These are phyloP conservation scores for Thamnophis sirtalis DNA, from an alignment of 2,113 vertebrate genomes.

Conservation along the genomic window DNA sequence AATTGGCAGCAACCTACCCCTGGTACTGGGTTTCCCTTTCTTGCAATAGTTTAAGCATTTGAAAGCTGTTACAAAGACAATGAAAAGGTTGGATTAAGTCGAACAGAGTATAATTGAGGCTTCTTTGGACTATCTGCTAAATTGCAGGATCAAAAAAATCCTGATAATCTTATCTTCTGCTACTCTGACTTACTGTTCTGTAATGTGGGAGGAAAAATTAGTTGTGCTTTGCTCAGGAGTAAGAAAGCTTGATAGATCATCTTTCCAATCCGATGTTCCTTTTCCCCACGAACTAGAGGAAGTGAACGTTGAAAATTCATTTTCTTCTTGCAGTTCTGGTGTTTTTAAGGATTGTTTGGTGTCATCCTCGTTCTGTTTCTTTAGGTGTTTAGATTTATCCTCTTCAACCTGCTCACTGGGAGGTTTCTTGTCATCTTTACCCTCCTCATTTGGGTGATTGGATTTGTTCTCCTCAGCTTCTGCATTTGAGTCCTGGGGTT, in stretches of 20 bases:
- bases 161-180: not conserved
- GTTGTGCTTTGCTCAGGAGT: not conserved
- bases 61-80: not conserved
- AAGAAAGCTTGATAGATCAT: not conserved
- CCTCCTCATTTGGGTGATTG: not conserved
- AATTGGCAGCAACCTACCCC: too few relatives aligned
- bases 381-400: not conserved
- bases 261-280: not conserved
- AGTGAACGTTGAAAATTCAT: not conserved
- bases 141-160: not conserved
- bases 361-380: not conserved
- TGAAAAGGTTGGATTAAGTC: not conserved
- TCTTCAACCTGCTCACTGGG: not conserved
- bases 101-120: not conserved
- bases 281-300: not conserved
- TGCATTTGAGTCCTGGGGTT: not conserved
- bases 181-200: not conserved
- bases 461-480: not conserved
- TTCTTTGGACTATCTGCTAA: not conserved
- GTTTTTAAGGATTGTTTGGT: not conserved
- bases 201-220: not conserved
- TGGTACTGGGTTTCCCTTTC: not conserved
- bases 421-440: not conserved
- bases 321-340: not conserved
- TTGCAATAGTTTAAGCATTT: not conserved